phyloP scores from a whole-genome alignment of 1,140 invertebrate species.

The Zeugodacus cucurbitae region DNA sequence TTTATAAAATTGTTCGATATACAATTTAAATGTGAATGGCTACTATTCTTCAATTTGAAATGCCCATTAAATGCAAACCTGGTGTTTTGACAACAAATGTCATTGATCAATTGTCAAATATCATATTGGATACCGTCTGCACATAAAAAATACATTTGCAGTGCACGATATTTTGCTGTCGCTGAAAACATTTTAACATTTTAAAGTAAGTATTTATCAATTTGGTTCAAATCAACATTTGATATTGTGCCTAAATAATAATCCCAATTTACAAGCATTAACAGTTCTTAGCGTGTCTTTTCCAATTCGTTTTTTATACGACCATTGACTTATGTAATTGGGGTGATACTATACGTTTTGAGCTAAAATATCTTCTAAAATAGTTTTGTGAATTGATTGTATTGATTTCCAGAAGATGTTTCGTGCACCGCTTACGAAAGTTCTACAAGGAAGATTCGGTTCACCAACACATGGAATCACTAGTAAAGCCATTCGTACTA shows the following conservation, averaged over 20 bases:
- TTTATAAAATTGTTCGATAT: not conserved
- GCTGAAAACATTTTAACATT: not conserved
- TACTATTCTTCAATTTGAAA: not conserved
- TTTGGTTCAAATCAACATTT: no score
- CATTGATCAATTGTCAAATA: not conserved
- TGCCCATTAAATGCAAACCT: not conserved
- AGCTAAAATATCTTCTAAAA: not conserved
- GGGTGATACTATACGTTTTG: not conserved
- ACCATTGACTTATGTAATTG: not conserved
- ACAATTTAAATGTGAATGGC: not conserved
- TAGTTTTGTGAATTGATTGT: not conserved
- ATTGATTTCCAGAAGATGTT: constrained; percentile 52
- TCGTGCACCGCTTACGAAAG: constrained; percentile 64
- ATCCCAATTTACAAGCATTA: no score
- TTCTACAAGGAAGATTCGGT: constrained; percentile 59
- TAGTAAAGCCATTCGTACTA: constrained; percentile 62
- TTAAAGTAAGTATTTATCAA: not conserved
- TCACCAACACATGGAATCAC: constrained; percentile 62
- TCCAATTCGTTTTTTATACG: not conserved
- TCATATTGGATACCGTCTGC: not conserved
- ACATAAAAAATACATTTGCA: not conserved
- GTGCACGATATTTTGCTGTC: not conserved
- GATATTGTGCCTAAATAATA: no score
- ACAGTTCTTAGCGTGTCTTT: not conserved
- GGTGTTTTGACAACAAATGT: not conserved